These are phyloP conservation scores for Calonectris borealis DNA, from an alignment of 2,113 vertebrate genomes.

Conservation along the genomic window DNA sequence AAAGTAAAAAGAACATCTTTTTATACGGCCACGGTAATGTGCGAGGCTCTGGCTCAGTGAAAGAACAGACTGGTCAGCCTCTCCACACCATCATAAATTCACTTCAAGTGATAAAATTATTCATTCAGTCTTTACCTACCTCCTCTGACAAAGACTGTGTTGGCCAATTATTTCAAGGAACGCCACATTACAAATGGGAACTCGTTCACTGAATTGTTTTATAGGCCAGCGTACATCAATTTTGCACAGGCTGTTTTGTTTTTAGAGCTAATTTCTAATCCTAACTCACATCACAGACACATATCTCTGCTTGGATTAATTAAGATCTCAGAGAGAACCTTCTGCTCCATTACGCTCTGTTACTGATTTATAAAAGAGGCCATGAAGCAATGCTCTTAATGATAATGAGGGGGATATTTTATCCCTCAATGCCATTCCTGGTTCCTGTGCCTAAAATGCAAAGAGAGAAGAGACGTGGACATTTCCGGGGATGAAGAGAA, in stretches of 20 bases:
- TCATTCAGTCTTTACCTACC: conserved; percentile 10
- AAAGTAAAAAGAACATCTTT: background rate
- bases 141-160: background rate
- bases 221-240: background rate
- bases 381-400: conserved; percentile 32
- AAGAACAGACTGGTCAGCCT: background rate
- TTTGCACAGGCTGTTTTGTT: conserved; percentile 19
- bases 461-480: background rate
- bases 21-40: background rate
- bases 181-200: background rate
- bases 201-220: conserved; percentile 19
- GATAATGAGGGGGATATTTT: background rate
- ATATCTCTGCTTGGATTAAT: conserved; percentile 39
- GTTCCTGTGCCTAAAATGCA: background rate
- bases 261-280: conserved; percentile 36
- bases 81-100: background rate
- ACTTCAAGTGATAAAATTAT: background rate
- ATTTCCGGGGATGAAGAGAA: background rate
- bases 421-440: background rate
- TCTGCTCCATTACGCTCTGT: conserved; percentile 35
- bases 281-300: conserved; percentile 21
- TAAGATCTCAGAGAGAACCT: conserved; percentile 24
- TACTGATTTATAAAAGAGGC: conserved; percentile 29
- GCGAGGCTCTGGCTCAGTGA: background rate
- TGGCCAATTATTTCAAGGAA: conserved; percentile 32